A percentile compares a stretch with the other conserved stretches of the same genome.
Conservation (phyloP, 2,113 vertebrate genomes). For the Scatophagus argus region DNA sequence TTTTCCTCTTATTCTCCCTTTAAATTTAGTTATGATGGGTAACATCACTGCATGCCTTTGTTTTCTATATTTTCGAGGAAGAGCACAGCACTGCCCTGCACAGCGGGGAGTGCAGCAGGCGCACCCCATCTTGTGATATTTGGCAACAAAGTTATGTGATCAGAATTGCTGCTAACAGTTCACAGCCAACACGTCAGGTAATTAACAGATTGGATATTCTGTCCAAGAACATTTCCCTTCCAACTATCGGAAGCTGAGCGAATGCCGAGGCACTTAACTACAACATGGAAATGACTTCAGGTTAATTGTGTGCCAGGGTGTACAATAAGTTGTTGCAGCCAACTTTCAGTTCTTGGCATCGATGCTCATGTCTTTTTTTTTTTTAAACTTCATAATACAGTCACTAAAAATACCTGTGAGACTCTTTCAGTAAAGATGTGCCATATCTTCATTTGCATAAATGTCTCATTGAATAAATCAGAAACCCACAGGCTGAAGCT, state of each 20-base stretch:
- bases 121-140: neutral
- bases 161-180: constrained; percentile 13
- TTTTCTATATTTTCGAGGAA: neutral
- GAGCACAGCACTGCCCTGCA: neutral
- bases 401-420: constrained; percentile 42
- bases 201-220: constrained; percentile 4
- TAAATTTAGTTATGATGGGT: neutral
- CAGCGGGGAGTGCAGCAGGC: neutral
- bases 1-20: neutral
- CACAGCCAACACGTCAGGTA: constrained; percentile 7
- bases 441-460: constrained; percentile 40
- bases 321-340: neutral
- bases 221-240: constrained; percentile 31
- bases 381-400: constrained; percentile 13
- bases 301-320: constrained; percentile 15
- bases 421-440: constrained; percentile 14
- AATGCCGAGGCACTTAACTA: constrained; percentile 5
- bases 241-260: neutral
- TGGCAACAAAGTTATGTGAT: constrained; percentile 16
- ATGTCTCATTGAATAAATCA: constrained; percentile 31
- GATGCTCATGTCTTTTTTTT: neutral
- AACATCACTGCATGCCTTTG: neutral
- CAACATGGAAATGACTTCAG: neutral
- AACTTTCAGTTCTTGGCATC: constrained; percentile 31
- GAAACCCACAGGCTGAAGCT: neutral